Evolutionary conservation across 1,140 invertebrate species (phyloP).

Genomic region (Brachionus angularis): DNA sequence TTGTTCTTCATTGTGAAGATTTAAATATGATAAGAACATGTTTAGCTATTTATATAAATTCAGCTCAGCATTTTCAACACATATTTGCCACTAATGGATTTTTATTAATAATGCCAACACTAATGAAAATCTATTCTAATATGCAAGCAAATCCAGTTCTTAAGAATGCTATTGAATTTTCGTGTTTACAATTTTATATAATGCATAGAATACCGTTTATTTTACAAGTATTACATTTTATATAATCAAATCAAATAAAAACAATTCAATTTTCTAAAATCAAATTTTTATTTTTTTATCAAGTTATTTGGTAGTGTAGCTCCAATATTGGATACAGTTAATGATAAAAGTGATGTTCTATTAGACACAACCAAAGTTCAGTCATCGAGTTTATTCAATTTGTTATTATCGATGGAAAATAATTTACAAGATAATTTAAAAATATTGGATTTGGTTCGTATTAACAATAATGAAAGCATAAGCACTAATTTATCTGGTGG

Average conservation of each 20-base stretch:
- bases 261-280: not conserved
- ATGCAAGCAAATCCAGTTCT: conserved; percentile 90
- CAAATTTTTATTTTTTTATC: conserved; percentile 45
- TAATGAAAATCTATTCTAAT: conserved; percentile 91
- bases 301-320: conserved; percentile 98
- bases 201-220: conserved; percentile 97
- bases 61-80: conserved; percentile 95
- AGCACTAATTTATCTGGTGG: conserved; percentile 82
- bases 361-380: conserved; percentile 77
- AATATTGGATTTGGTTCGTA: conserved; percentile 87
- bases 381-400: conserved; percentile 79
- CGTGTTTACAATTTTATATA: conserved; percentile 95
- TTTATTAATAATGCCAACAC: conserved; percentile 90
- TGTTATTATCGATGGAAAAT: conserved; percentile 80
- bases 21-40: conserved; percentile 88
- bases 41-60: conserved; percentile 92
- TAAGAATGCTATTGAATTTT: conserved; percentile 90
- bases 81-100: conserved; percentile 97
- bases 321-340: conserved; percentile 73
- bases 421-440: conserved; percentile 87
- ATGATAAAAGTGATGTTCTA: conserved; percentile 62
- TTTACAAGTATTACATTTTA: conserved; percentile 60
- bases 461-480: too few species aligned
- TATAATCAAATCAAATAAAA: too few species aligned
- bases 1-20: conserved; percentile 95